These are phyloP conservation scores for Poecilobothrus nobilitatus DNA, from an alignment of 2,888 invertebrate genomes.

Conservation along the genomic window DNA sequence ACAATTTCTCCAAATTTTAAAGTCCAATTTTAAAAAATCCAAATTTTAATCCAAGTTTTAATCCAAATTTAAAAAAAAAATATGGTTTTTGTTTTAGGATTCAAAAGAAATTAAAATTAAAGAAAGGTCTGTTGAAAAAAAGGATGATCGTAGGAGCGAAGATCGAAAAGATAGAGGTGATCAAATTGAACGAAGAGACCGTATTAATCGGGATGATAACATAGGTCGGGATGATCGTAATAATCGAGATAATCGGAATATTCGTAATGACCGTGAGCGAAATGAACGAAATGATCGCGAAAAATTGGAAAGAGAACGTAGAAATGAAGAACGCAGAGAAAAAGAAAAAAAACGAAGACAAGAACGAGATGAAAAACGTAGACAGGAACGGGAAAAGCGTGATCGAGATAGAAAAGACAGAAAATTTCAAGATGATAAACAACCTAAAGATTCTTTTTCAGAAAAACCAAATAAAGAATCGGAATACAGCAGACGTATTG, in stretches of 20 bases:
- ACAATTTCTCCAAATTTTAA: slow-evolving; percentile 23
- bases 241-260: slow-evolving; percentile 14
- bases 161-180: background rate
- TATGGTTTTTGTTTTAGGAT: background rate
- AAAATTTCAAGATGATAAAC: slow-evolving; percentile 23
- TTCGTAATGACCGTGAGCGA: background rate
- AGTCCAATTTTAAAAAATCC: too few relatives aligned
- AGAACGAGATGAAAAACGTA: slow-evolving; percentile 37
- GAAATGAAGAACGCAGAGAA: slow-evolving; percentile 29
- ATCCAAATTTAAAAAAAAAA: too few relatives aligned
- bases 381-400: slow-evolving; percentile 41
- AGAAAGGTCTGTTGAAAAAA: slow-evolving; percentile 10
- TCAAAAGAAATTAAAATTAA: slow-evolving; percentile 2
- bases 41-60: too few relatives aligned
- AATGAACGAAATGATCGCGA: slow-evolving; percentile 3
- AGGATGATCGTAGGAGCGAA: slow-evolving; percentile 16
- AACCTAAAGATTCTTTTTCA: slow-evolving; percentile 17
- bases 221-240: slow-evolving; percentile 11
- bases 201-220: slow-evolving; percentile 14
- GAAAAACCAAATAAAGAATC: slow-evolving; percentile 19
- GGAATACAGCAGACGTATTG: slow-evolving; percentile 26
- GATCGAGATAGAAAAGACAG: slow-evolving; percentile 27
- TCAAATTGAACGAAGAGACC: slow-evolving; percentile 15
- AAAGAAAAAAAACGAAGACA: slow-evolving; percentile 35
- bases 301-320: background rate